Evolutionary conservation across 2,797 vertebrate genomes (phyloP), one percentile per base, ranked within the genome.

Genomic region (Dallia pectoralis): DNA sequence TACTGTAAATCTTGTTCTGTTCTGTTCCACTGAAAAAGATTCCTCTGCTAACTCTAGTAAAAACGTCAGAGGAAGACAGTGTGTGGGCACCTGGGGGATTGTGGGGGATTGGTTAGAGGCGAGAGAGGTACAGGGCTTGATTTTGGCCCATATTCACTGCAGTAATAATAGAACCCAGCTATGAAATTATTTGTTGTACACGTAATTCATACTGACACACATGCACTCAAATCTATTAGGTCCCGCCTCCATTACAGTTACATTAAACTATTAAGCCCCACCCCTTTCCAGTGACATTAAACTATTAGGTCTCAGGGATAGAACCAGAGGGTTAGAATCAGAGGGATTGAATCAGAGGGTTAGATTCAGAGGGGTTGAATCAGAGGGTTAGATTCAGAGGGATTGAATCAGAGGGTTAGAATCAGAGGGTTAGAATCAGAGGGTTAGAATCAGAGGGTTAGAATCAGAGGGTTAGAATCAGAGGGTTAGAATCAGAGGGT

Each of bases 91-190:
- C n/a, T 27, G n/a, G n/a, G n/a, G n/a, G n/a, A n/a, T n/a, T n/a
- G n/a, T 32, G 62, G 1, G 62, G 59, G 47, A 30, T 47, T 27
- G 63, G 12, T 44, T 44, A 8, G 27, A 48, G 63, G 68, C 74
- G 70, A 70, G 73, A 81, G 81, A 80, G 82, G 75, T 33, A 48
- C 47, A 73, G 62, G 82, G 87, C 88, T 88, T 90, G 89, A 89
- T 73, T 87, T 89, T 91, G 90, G 90, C 90, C 74, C 81, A 8
- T 62, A 19, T 62, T 75, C 83, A 81, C 79, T 69, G 82, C 11
- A 77, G 86, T 89, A 88, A 91, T 91, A 91, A 91, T 90, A 87
- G 85, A 90, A 88, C 83, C 85, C 89, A 89, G 90, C 87, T 86
- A 77, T 81, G 72, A 82, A 86, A 76, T 87, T 87, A 90, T 90